Base-by-base conservation (phyloP, 2,888 invertebrate species). In the Acleris emargana region DNA sequence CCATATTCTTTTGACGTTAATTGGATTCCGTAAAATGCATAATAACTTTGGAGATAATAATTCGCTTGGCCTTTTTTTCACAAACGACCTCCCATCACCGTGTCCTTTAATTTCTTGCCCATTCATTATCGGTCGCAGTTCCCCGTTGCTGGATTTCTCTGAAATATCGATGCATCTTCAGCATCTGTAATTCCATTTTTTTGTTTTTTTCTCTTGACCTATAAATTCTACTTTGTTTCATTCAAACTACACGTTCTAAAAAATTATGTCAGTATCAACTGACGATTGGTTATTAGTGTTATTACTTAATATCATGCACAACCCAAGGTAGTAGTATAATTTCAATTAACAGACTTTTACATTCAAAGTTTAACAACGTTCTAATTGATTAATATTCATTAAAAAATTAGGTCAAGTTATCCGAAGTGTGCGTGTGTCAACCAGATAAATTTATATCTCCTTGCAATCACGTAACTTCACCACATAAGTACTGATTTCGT, bases 401-500 rank as follows among this genome's bases (percentile, higher is more conserved):
- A 60, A 32, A 45, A 54, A 66, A 17, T 32, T 62, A n/a, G 64
- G 62, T 43, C 67, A 58, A 55, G 55, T 51, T 51, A 47, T 57
- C 32, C 25, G 52, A 20, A 52, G 49, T 43, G 49, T 62, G 67
- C 66, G 64, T 67, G 64, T 60, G 63, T 67, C 66, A 69, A 70
- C 66, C 47, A 49, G 32, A 66, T 61, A 61, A 52, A 51, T 28
- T n/a, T 43, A n/a, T 60, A 51, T 28, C 22, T 82, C 77, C 78
- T 75, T 75, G 73, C 68, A 69, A 68, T 69, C 78, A 79, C 79
- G 82, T 83, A 84, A 86, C 69, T 58, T 74, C 76, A 75, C n/a
- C 73, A 75, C 76, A 75, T 70, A 69, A 73, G 32, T 70, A 74
- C 69, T 74, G 71, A 79, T 82, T 86, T 77, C 75, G 67, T 75